Evolutionary conservation across 1,140 invertebrate genomes (phyloP).

Genomic region (Nomia melanderi): DNA sequence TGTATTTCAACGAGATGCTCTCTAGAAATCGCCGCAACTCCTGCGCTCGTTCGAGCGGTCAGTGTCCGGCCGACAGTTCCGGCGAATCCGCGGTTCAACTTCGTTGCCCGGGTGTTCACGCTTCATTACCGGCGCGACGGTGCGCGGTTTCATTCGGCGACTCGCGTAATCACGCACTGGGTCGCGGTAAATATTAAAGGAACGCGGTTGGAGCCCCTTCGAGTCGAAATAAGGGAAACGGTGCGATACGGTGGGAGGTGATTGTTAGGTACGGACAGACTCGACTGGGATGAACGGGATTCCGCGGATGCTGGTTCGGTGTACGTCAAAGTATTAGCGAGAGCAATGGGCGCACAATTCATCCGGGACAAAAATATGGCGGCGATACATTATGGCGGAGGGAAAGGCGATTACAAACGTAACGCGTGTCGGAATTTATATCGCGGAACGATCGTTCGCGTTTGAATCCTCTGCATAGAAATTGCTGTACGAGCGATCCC

Average conservation of each 20-base stretch:
- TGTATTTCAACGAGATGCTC: not conserved
- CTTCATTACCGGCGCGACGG: not conserved
- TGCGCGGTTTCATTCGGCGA: not conserved
- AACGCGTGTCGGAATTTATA: constrained; percentile 20
- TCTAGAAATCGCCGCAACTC: constrained; percentile 2
- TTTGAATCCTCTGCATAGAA: not conserved
- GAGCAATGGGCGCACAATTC: not conserved
- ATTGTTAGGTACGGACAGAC: not conserved
- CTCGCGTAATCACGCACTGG: not conserved
- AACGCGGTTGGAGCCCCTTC: not conserved
- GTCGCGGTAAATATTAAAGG: not conserved
- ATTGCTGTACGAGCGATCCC: no score
- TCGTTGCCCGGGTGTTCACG: not conserved
- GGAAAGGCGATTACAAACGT: constrained; percentile 18
- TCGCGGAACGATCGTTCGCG: not conserved
- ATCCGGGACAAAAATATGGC: constrained; percentile 4
- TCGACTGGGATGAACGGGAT: not conserved
- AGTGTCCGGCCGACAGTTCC: not conserved
- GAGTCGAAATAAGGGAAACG: no score
- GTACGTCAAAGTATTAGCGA: not conserved
- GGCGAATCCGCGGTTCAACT: not conserved
- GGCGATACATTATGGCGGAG: not conserved
- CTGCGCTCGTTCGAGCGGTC: not conserved
- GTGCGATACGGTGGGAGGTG: not conserved
- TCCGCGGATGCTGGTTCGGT: no score